Evolutionary conservation across 1,140 invertebrate genomes (phyloP).

Genomic region (Archivesica marissinica): DNA sequence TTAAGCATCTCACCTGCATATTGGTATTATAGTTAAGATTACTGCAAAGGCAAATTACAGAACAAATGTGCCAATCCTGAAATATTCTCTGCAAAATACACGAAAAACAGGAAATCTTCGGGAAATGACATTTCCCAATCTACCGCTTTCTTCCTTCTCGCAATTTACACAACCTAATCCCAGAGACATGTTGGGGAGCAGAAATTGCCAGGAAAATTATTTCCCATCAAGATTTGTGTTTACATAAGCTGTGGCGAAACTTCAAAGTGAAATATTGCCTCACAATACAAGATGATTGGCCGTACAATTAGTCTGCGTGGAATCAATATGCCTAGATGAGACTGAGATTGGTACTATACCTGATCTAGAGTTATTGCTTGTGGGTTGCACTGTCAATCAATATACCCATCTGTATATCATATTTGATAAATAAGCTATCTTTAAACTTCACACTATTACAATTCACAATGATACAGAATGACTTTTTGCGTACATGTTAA

Average conservation of each 20-base stretch:
- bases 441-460: not conserved
- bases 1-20: too few species aligned
- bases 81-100: too few species aligned
- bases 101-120: not conserved
- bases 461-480: too few species aligned
- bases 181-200: conserved; percentile 44
- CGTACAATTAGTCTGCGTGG: conserved; percentile 57
- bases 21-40: too few species aligned
- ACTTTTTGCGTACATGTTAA: conserved; percentile 18
- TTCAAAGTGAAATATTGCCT: conserved; percentile 65
- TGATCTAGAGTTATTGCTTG: conserved; percentile 32
- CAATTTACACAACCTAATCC: conserved; percentile 47
- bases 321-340: conserved; percentile 59
- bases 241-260: conserved; percentile 59
- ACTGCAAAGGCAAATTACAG: too few species aligned
- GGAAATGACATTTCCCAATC: not conserved
- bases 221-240: conserved; percentile 58
- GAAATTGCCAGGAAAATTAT: conserved; percentile 58
- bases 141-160: conserved; percentile 8
- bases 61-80: too few species aligned
- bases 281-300: conserved; percentile 62
- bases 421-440: conserved; percentile 15
- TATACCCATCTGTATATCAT: conserved; percentile 7
- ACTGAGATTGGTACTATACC: conserved; percentile 40
- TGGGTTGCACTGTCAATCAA: conserved; percentile 45